Evolutionary conservation across 2,797 vertebrate genomes (phyloP).

Genomic region (Catostomus latipinnis): DNA sequence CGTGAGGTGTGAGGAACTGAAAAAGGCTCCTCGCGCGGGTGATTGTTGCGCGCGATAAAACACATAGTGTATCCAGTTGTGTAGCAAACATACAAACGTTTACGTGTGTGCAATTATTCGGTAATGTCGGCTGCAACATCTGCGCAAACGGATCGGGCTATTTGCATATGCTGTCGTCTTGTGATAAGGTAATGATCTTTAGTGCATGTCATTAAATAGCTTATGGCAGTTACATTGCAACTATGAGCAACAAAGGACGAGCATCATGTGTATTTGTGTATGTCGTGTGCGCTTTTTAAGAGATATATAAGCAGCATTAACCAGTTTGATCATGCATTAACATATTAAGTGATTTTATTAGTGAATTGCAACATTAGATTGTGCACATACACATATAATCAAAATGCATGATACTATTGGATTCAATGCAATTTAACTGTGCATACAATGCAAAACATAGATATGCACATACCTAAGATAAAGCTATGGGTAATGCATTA

Average conservation of each 20-base stretch:
- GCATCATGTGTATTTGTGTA: too few relatives aligned
- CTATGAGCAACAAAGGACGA: neutral
- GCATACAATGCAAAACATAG: neutral
- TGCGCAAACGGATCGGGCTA: slow-evolving; percentile 22
- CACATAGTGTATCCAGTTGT: neutral
- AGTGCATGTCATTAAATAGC: neutral
- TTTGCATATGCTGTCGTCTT: slow-evolving; percentile 50
- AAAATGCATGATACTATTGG: neutral
- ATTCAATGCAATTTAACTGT: neutral
- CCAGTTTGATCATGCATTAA: too few relatives aligned
- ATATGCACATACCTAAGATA: neutral
- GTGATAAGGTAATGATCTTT: slow-evolving; percentile 48
- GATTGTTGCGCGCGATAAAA: neutral
- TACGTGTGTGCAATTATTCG: slow-evolving; percentile 26
- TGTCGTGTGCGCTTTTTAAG: too few relatives aligned
- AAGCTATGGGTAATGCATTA: slow-evolving; percentile 20
- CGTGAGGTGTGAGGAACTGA: slow-evolving; percentile 57
- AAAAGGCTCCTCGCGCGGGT: slow-evolving; percentile 30
- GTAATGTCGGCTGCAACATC: slow-evolving; percentile 51
- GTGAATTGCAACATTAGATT: too few relatives aligned
- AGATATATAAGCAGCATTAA: neutral
- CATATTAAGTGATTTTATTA: too few relatives aligned
- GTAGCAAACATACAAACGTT: slow-evolving; percentile 16
- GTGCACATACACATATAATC: too few relatives aligned
- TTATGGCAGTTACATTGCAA: slow-evolving; percentile 23